Evolutionary conservation across 2,888 invertebrate species (phyloP).

Genomic region (Ophioninae sp.): DNA sequence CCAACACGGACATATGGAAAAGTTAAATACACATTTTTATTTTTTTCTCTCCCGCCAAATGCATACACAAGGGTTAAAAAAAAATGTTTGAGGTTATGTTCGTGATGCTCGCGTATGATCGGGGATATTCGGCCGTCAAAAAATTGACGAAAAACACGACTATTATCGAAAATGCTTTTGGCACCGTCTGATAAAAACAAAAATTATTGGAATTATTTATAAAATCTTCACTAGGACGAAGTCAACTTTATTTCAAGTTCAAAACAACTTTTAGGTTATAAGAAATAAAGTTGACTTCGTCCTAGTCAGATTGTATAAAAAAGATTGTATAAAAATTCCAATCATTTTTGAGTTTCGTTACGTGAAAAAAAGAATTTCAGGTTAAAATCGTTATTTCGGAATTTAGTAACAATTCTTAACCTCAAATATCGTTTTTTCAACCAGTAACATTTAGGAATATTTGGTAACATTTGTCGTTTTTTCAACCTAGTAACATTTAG

Average conservation of each 20-base stretch:
- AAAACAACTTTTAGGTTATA: too few species aligned
- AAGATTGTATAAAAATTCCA: too few species aligned
- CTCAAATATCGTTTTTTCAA: too few species aligned
- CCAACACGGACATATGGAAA: background rate
- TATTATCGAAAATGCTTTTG: background rate
- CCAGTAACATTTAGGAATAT: too few species aligned
- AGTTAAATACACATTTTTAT: background rate
- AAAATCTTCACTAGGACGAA: background rate
- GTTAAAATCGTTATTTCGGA: background rate
- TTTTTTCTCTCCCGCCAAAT: background rate
- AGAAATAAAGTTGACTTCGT: too few species aligned
- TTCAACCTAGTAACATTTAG: too few species aligned
- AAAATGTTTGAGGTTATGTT: background rate
- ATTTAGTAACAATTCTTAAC: too few species aligned
- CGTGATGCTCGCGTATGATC: background rate
- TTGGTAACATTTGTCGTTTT: too few species aligned
- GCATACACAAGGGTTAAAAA: background rate
- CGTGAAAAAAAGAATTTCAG: background rate
- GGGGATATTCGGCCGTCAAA: background rate
- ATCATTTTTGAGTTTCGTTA: too few species aligned
- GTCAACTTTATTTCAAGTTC: background rate
- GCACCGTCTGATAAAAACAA: background rate
- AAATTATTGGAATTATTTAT: background rate
- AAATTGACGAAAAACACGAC: background rate
- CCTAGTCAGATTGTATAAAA: too few species aligned